These are phyloP conservation scores for Takifugu rubripes DNA, from an alignment of 2,797 vertebrate species.

Conservation along the genomic window DNA sequence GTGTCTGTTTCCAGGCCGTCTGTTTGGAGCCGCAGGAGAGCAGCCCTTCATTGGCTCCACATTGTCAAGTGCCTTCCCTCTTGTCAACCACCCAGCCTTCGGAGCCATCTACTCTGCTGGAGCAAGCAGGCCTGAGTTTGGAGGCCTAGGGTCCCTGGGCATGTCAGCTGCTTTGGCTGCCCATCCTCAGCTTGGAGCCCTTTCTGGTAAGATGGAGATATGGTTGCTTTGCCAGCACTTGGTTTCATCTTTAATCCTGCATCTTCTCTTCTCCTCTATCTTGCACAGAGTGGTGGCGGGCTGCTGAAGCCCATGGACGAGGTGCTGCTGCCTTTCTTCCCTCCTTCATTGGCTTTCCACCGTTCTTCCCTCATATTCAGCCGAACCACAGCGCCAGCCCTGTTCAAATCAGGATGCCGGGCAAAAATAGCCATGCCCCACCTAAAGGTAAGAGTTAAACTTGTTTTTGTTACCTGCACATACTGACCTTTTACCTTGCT, in stretches of 20 bases:
- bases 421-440: conserved; percentile 82
- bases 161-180: conserved; percentile 86
- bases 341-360: conserved; percentile 88
- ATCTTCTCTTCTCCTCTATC: conserved; percentile 25
- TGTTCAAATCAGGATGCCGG: conserved; percentile 83
- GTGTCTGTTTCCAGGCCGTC: conserved; percentile 77
- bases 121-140: conserved; percentile 89
- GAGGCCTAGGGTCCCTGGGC: conserved; percentile 87
- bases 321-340: conserved; percentile 88
- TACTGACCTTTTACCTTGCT: conserved; percentile 52
- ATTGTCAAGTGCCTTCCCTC: conserved; percentile 93
- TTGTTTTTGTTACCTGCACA: conserved; percentile 69
- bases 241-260: conserved; percentile 18
- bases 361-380: conserved; percentile 88
- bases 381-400: conserved; percentile 85
- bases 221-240: conserved; percentile 16
- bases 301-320: conserved; percentile 84
- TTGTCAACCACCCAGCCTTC: conserved; percentile 91
- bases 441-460: conserved; percentile 87
- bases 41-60: conserved; percentile 90
- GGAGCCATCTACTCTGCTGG: conserved; percentile 87
- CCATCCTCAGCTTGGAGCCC: conserved; percentile 87
- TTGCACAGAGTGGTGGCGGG: conserved; percentile 92
- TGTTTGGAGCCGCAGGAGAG: conserved; percentile 87
- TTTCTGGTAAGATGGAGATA: conserved; percentile 79